These are phyloP conservation scores for Axis porcinus DNA, from an alignment of 2,113 vertebrate species.

Conservation along the genomic window DNA sequence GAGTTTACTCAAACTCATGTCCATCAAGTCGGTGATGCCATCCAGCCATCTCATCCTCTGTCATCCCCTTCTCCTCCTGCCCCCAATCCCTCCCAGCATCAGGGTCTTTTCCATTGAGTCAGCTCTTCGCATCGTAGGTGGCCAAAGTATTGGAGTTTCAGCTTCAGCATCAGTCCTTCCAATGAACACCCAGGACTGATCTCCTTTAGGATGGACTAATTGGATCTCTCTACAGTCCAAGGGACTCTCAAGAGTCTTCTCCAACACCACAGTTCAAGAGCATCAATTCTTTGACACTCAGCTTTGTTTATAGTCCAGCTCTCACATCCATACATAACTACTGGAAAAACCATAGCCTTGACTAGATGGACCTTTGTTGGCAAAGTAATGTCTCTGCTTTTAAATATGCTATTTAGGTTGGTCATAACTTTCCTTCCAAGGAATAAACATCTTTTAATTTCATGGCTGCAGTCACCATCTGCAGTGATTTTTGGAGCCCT, in stretches of 20 bases:
- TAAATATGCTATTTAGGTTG: not conserved
- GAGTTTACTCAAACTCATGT: not conserved
- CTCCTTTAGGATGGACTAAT: not conserved
- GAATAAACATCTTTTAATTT: not conserved
- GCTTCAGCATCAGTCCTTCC: not conserved
- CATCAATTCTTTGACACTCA: rapidly evolving
- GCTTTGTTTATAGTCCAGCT: not conserved
- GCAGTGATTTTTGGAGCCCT: not conserved
- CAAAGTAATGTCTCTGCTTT: not conserved
- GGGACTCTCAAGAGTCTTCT: not conserved
- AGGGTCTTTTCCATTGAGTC: not conserved
- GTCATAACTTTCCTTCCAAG: not conserved
- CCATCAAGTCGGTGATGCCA: not conserved
- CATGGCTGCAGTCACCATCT: not conserved
- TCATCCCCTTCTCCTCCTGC: rapidly evolving
- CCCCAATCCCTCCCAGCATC: not conserved
- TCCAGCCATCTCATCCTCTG: not conserved
- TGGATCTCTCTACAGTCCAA: not conserved
- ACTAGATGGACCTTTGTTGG: not conserved
- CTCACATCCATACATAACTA: not conserved
- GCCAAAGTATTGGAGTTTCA: not conserved
- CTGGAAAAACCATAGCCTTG: not conserved
- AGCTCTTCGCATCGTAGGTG: not conserved
- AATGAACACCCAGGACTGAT: not conserved
- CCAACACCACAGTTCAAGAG: not conserved